Evolutionary conservation across 1,140 invertebrate species (phyloP).

Genomic region (Melanaphis sacchari): DNA sequence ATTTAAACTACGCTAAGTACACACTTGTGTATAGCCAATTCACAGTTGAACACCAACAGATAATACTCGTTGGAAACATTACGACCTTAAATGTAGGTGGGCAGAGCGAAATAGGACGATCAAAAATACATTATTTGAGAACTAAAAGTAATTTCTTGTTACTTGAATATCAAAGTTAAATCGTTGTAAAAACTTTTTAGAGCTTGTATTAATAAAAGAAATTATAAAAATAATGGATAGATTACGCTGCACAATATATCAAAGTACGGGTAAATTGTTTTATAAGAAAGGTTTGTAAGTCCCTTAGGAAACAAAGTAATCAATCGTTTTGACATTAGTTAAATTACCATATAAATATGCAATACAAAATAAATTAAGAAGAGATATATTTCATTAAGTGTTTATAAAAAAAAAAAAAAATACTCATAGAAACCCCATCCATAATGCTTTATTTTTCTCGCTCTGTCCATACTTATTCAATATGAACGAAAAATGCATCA

Average conservation of each 20-base stretch:
- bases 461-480: neutral
- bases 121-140: neutral
- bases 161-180: neutral
- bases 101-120: neutral
- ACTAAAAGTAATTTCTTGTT: neutral
- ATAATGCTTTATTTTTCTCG: neutral
- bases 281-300: neutral
- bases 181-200: neutral
- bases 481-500: neutral
- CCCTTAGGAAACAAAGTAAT: neutral
- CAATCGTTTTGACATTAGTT: neutral
- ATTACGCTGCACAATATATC: neutral
- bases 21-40: neutral
- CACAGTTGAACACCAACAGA: conserved; percentile 12
- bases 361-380: neutral
- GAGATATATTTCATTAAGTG: neutral
- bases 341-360: conserved; percentile 12
- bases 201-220: neutral
- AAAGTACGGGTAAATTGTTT: neutral
- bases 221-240: neutral
- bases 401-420: neutral
- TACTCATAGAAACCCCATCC: neutral
- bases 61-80: neutral
- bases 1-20: neutral
- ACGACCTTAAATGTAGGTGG: neutral